Evolutionary conservation across 2,888 invertebrate species (phyloP), one percentile per base, ranked within the genome.

Genomic region (Lypha dubia): DNA sequence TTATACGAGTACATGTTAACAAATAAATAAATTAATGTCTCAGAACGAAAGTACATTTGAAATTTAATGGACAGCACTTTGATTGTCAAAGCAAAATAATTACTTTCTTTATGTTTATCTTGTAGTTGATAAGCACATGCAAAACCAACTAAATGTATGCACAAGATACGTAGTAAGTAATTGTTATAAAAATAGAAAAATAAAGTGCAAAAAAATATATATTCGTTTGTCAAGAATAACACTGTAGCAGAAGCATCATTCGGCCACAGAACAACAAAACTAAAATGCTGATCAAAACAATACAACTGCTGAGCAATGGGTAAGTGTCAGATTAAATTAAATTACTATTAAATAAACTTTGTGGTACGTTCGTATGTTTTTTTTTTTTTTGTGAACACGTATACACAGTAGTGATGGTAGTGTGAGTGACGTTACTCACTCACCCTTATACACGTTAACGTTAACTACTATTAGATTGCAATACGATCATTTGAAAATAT

Each of bases 251-350:
- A 44, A 63, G 32, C 51, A 81, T 38, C 70, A 56, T 32, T 46
- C 32, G n/a, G n/a, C n/a, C n/a, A n/a, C n/a, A 9, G 28, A n/a
- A 22, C 58, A 70, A 46, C 38, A 49, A 38, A 46, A 62, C 7
- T 22, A 75, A 84, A 84, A 84, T 84, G 84, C 70, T 77, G 81
- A 67, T 68, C 44, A 77, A 68, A 67, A 70, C 81, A 74, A 63
- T 81, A 67, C 77, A 73, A 20, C 68, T 79, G 32, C 49, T 84
- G 11, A 74, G 60, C 28, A 73, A 70, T 44, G 44, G 84, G 84
- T 84, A 84, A 22, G 84, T 70, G 70, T 79, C 0, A 22, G 28
- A 51, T 35, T 32, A 56, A 32, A 56, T 56, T 9, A 4, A 53
- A 53, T n/a, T 56, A 56, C n/a, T 51, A 8, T 6, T 46, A 8